Evolutionary conservation across 2,797 vertebrate genomes (phyloP).

Genomic region (Smutsia gigantea): DNA sequence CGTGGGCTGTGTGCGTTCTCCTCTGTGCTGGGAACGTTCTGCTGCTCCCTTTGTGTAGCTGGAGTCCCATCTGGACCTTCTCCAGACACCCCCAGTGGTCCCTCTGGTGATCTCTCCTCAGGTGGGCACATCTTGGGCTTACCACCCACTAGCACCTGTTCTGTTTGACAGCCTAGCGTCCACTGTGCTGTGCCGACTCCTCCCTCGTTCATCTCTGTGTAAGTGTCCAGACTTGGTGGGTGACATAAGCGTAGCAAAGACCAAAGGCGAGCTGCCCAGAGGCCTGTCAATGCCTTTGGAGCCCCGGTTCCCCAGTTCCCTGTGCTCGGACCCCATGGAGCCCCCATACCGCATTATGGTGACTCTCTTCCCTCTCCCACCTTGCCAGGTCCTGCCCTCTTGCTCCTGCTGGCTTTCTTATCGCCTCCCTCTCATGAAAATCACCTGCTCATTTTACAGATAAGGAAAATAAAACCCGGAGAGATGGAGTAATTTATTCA

Average conservation of each 20-base stretch:
- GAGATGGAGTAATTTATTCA: not conserved
- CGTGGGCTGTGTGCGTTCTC: not conserved
- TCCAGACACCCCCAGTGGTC: not conserved
- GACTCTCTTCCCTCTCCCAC: not conserved
- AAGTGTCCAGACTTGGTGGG: no score
- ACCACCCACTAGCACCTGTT: fast-evolving
- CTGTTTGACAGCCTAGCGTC: no score
- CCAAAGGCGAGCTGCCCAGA: not conserved
- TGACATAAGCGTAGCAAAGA: no score
- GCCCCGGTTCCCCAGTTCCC: no score
- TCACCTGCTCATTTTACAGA: not conserved
- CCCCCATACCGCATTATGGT: not conserved
- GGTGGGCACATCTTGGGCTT: fast-evolving
- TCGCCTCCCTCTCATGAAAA: not conserved
- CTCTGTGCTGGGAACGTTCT: not conserved
- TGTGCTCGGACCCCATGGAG: fast-evolving
- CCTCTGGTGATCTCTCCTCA: not conserved
- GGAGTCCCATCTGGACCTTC: not conserved
- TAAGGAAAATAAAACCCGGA: not conserved
- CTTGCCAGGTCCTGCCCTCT: no score
- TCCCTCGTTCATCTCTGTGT: not conserved
- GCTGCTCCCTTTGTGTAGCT: not conserved
- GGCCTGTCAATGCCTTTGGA: not conserved
- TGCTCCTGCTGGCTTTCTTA: not conserved
- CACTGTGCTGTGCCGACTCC: fast-evolving